Evolutionary conservation across 2,797 vertebrate genomes (phyloP), one percentile per base, ranked within the genome.

Genomic region (Typhlichthys subterraneus): DNA sequence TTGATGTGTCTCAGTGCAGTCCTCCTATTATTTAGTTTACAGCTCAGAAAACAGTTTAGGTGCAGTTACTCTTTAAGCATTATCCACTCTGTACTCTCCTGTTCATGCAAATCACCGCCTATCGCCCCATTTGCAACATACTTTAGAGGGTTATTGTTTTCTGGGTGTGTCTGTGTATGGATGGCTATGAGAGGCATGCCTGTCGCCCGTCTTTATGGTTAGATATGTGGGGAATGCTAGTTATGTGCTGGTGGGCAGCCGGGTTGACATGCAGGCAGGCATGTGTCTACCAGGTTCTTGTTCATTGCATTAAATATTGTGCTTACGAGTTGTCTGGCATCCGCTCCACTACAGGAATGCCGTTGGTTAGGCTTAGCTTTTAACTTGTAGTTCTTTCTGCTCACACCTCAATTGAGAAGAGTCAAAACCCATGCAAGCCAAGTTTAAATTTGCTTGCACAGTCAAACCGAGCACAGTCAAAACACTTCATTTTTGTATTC

Each of bases 231-330:
- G 89, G 90, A 93, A 94, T 93, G 84, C 65, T 73, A 91, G 88
- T 85, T 85, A 93, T 93, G 89, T 58, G 65, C 55, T 85, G 81
- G 85, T 89, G 89, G 89, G 88, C 78, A 85, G 80, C 75, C 67
- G 79, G 70, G 71, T 64, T 2, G 5, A 48, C 55, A 57, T 47
- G 70, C 59, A 80, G 55, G 59, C 59, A 60, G 56, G 46, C 75
- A 47, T 7, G 50, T n/a, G 60, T 83, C 63, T 73, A 67, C 33
- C 33, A 38, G 9, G 33, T 84, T 72, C 60, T 83, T 86, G 76
- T 82, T 72, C 67, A 65, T 2, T 42, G 54, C 38, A 7, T 45
- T 38, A 38, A 38, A 38, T 38, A 38, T 9, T 38, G 33, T 38
- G 33, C 8, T 23, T 23, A 23, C 0, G 23, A 23, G 33, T 38